Evolutionary conservation across 2,888 invertebrate genomes (phyloP), one percentile per base, ranked within the genome.

Genomic region (Sympetrum striolatum): DNA sequence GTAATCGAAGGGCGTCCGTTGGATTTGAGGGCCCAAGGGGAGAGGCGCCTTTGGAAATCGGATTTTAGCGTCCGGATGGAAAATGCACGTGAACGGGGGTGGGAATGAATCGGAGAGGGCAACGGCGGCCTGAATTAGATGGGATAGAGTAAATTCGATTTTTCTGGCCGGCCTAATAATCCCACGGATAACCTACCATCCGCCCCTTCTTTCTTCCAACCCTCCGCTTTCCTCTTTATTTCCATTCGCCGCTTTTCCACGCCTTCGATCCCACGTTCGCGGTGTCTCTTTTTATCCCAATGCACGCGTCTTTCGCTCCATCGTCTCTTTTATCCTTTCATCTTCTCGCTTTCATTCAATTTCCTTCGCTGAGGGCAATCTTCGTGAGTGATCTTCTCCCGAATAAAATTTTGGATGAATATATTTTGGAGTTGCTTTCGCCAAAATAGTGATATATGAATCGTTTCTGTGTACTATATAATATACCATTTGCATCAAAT

Each of bases 131-230:
- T 37, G 86, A 86, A 86, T 86, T 86, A 86, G 37, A 86, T 60
- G 60, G 86, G 86, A 86, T 86, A 86, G 86, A 86, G 86, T 64
- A 60, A 86, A 86, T 86, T 86, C 86, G 86, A 86, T 86, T 86
- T 86, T 86, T 86, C 86, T 37, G 60, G 86, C 86, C 35, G 86
- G 60, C 8, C 37, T n/a, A 64, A 58, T 86, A 86, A 86, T 86
- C 86, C 86, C 64, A 35, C 31, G 73, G 73, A 73, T 73, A 31
- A 73, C 25, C 73, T 3, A 8, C 64, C 64, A 3, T 44, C n/a
- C 22, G n/a, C 22, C 5, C 64, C n/a, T 25, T 64, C 22, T 25
- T 64, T 22, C 22, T 15, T 22, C 60, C 18, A 22, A 60, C 4
- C 5, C 64, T 2, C 22, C 64, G n/a, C n/a, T 64, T 22, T 64